Percentiles rank a stretch among this genome's conserved stretches.
Conservation (phyloP, 2,113 vertebrate species). For the Polypterus senegalus region DNA sequence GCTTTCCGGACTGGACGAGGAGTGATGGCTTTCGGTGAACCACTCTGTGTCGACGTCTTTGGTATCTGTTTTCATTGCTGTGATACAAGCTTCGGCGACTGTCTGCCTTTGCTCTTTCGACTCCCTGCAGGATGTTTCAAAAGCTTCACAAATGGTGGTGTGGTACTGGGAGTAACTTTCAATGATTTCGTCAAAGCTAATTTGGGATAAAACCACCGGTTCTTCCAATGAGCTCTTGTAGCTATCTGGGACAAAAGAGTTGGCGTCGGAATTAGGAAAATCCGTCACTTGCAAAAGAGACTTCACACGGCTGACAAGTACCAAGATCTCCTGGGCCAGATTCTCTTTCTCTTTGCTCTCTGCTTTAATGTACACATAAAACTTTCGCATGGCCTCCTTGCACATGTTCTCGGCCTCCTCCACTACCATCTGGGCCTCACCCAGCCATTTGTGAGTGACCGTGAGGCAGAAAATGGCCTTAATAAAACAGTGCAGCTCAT, state of each 20-base stretch:
- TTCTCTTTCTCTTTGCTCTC: conserved; percentile 38
- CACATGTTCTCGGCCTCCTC: conserved; percentile 33
- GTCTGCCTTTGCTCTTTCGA: conserved; percentile 1
- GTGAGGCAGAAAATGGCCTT: conserved; percentile 73
- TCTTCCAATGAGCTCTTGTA: conserved; percentile 40
- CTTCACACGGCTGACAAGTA: conserved; percentile 45
- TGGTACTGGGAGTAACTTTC: conserved; percentile 65
- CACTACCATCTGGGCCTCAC: conserved; percentile 24
- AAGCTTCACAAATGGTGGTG: conserved; percentile 54
- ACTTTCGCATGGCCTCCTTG: conserved; percentile 48
- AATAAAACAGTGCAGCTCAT: conserved; percentile 78
- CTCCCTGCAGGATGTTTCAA: conserved; percentile 32
- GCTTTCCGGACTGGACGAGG: not conserved
- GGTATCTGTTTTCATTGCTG: conserved; percentile 61
- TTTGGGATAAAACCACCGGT: conserved; percentile 27
- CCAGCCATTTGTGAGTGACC: conserved; percentile 52
- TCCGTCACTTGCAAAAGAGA: conserved; percentile 38
- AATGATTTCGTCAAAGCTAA: conserved; percentile 53
- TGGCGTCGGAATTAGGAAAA: conserved; percentile 54
- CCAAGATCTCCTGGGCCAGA: conserved; percentile 59
- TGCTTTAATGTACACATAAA: conserved; percentile 45
- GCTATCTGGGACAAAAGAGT: conserved; percentile 67
- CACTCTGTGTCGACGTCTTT: conserved; percentile 31
- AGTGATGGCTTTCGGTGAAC: conserved; percentile 20
- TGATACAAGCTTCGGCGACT: conserved; percentile 52